A percentile compares a stretch with the other conserved stretches of the same genome.
These are phyloP conservation scores for Tolmerus cingulatus DNA, from an alignment of 2,888 invertebrate genomes.

Conservation along the genomic window DNA sequence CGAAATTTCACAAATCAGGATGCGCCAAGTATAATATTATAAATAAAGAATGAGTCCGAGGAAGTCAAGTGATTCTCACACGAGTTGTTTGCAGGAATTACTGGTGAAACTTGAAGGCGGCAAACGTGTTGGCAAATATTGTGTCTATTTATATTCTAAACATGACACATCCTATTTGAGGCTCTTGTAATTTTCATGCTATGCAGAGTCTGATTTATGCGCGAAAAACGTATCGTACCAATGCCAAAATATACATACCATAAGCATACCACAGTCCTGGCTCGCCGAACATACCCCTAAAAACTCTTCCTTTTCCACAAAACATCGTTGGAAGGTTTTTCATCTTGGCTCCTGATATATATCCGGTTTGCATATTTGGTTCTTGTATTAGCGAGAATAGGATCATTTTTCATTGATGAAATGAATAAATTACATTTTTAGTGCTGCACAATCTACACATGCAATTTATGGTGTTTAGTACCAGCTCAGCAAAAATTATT, in stretches of 20 bases:
- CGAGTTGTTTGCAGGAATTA: background rate
- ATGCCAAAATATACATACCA: constrained; percentile 11
- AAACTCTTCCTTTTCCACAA: background rate
- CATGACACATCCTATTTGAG: constrained; percentile 37
- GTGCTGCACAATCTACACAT: background rate
- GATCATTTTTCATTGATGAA: constrained; percentile 29
- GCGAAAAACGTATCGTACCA: constrained; percentile 14
- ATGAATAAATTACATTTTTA: constrained; percentile 28
- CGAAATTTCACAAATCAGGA: background rate
- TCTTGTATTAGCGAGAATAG: constrained; percentile 19
- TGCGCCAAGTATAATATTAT: background rate
- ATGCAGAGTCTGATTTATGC: constrained; percentile 35
- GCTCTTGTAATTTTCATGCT: constrained; percentile 33
- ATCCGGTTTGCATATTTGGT: constrained; percentile 17
- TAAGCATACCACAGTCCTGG: background rate
- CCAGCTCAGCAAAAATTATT: background rate
- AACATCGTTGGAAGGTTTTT: constrained; percentile 8
- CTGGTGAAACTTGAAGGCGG: background rate
- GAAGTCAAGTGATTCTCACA: constrained; percentile 1
- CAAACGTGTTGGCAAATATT: constrained; percentile 21
- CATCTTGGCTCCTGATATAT: background rate
- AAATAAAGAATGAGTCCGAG: background rate
- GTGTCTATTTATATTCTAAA: constrained; percentile 33
- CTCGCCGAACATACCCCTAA: background rate
- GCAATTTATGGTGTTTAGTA: constrained; percentile 1